A percentile compares a stretch with the other conserved stretches of the same genome.
These are phyloP conservation scores for Conomelus anceps DNA, from an alignment of 2,888 invertebrate genomes.

Conservation along the genomic window DNA sequence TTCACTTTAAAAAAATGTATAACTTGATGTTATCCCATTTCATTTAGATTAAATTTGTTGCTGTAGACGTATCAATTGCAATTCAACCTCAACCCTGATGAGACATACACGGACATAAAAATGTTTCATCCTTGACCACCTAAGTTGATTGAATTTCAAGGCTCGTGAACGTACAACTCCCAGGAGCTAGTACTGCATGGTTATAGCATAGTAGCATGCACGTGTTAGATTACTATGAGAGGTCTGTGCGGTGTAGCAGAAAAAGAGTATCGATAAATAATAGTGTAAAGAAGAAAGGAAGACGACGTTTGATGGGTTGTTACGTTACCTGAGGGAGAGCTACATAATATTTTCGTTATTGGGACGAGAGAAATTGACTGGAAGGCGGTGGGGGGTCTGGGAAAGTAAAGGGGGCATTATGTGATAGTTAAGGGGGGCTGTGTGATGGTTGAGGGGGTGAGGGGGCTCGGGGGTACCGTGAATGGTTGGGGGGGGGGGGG, in stretches of 20 bases:
- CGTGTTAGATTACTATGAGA: no score
- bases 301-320: neutral
- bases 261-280: neutral
- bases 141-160: neutral
- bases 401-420: no score
- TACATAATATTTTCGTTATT: neutral
- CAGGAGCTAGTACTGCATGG: neutral
- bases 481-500: no score
- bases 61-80: no score
- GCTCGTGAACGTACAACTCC: neutral
- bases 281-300: neutral
- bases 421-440: no score
- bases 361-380: neutral
- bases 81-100: neutral
- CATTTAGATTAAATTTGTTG: no score
- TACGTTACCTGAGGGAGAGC: neutral
- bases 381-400: neutral
- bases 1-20: no score
- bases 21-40: no score
- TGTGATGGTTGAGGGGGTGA: no score
- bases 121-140: neutral
- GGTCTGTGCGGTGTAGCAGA: neutral
- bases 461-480: no score
- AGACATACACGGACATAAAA: neutral
- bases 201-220: neutral